phyloP scores from a whole-genome alignment of 2,113 vertebrate species.

The Malaclemys terrapin region DNA sequence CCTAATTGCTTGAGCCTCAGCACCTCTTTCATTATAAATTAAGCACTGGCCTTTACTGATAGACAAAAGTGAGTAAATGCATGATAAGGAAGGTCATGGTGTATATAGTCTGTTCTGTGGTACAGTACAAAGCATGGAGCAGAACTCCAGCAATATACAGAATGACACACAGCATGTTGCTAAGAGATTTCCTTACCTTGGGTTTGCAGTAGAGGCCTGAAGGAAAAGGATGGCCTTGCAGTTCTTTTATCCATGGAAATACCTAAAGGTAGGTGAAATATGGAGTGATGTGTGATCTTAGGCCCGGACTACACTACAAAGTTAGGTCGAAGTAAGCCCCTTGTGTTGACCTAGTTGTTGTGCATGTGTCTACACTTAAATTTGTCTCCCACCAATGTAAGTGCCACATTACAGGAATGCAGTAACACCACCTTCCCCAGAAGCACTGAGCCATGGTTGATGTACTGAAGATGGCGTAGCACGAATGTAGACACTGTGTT shows the following conservation, averaged over 20 bases:
- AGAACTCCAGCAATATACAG: background rate
- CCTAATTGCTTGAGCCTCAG: too few relatives aligned
- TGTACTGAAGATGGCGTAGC: background rate
- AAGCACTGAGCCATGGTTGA: background rate
- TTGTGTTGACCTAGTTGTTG: background rate
- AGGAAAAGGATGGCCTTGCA: background rate
- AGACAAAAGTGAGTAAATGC: background rate
- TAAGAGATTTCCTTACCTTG: background rate
- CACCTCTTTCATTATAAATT: too few relatives aligned
- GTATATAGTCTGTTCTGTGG: background rate
- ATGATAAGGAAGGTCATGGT: fast-evolving
- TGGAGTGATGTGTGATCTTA: background rate
- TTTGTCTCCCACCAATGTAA: background rate
- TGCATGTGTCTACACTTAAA: background rate
- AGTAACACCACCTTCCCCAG: background rate
- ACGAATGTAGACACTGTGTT: background rate
- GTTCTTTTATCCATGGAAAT: background rate
- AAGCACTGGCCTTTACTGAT: background rate
- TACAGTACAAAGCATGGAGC: background rate
- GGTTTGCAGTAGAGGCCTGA: background rate
- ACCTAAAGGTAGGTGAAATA: background rate
- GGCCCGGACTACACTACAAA: background rate
- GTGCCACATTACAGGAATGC: background rate
- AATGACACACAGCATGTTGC: background rate
- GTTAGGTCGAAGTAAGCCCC: background rate